Percentiles rank a stretch among this genome's conserved stretches.
Evolutionary conservation across 2,113 vertebrate genomes (phyloP).

Genomic region (Phalacrocorax aristotelis): DNA sequence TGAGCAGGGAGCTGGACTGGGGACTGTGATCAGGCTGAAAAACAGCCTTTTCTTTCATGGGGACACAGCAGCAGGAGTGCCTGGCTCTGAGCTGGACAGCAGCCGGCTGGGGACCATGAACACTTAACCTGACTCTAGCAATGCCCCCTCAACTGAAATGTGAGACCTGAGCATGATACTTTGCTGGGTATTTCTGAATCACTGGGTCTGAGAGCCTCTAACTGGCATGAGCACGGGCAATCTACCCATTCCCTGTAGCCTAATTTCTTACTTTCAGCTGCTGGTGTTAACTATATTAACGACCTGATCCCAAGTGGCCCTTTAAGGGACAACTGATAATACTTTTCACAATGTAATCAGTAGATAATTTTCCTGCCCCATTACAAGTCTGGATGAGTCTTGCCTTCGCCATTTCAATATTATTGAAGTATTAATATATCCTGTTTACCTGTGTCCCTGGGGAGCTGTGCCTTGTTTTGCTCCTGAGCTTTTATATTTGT

Average conservation of each 20-base stretch:
- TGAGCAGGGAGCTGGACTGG: rapidly evolving
- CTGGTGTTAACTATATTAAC: not conserved
- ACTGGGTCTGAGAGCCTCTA: not conserved
- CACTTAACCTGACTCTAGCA: rapidly evolving
- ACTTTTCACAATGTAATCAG: not conserved
- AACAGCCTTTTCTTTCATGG: not conserved
- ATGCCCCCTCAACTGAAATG: rapidly evolving
- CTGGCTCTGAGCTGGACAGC: not conserved
- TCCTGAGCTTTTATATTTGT: not conserved
- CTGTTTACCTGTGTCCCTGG: not conserved
- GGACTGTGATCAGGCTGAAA: not conserved
- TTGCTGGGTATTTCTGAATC: not conserved
- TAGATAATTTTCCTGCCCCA: not conserved
- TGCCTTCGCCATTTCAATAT: not conserved
- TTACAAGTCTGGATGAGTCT: not conserved
- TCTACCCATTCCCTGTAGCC: not conserved
- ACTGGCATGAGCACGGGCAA: not conserved
- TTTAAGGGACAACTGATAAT: not conserved
- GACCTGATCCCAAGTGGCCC: not conserved
- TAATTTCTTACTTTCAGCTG: not conserved
- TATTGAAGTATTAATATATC: not conserved
- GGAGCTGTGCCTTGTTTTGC: not conserved
- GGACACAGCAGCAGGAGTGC: not conserved
- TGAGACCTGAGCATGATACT: not conserved
- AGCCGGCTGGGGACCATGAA: not conserved